Conservation (phyloP, 2,113 vertebrate species). For the Lasiurus borealis region DNA sequence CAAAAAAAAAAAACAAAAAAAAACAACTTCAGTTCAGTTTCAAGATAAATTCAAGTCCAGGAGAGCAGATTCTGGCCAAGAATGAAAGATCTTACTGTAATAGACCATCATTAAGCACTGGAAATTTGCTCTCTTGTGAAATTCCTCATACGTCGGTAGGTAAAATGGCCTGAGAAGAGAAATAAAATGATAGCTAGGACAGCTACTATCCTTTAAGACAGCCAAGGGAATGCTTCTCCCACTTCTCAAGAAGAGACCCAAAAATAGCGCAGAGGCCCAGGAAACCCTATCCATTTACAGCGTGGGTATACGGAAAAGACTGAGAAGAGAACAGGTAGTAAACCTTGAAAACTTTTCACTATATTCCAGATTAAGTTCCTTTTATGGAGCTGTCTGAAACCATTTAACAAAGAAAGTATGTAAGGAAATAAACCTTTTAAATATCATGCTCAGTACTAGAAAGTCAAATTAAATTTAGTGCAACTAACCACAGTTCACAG, state of each 20-base stretch:
- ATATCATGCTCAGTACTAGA: not conserved
- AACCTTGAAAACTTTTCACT: not conserved
- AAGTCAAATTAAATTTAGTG: conserved; percentile 46
- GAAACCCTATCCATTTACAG: not conserved
- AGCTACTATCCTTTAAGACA: not conserved
- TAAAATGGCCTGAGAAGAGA: not conserved
- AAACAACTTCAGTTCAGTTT: conserved; percentile 52
- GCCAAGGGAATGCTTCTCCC: not conserved
- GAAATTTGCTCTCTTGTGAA: conserved; percentile 25
- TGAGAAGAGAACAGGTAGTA: not conserved
- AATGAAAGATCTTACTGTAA: not conserved
- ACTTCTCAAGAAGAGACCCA: not conserved
- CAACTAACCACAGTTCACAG: not conserved
- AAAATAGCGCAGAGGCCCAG: not conserved
- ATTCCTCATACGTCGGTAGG: not conserved
- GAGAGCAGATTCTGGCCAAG: conserved; percentile 29
- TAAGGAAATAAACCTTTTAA: conserved; percentile 44
- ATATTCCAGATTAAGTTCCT: not conserved
- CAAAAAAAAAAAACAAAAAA: conserved; percentile 33
- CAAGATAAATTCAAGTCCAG: conserved; percentile 50
- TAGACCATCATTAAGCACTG: not conserved
- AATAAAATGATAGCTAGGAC: not conserved
- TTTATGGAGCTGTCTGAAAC: not conserved
- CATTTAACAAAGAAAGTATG: not conserved
- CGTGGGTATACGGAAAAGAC: not conserved